A percentile compares a stretch with the other conserved stretches of the same genome.
These are phyloP conservation scores for Orestias chungarensis DNA, from an alignment of 2,797 vertebrate species.

Conservation along the genomic window DNA sequence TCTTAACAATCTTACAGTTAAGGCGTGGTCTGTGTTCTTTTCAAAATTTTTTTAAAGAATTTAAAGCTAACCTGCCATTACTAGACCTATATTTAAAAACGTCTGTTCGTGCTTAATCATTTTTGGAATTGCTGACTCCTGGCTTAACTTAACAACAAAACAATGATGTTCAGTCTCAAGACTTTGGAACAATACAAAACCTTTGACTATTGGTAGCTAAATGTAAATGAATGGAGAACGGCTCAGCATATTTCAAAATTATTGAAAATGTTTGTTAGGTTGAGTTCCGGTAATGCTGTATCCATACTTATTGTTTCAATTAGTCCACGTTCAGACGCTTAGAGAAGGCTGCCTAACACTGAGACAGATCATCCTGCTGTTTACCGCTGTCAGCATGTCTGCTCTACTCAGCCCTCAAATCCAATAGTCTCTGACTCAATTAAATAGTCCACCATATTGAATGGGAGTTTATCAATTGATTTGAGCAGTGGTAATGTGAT, in stretches of 20 bases:
- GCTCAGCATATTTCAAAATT: background rate
- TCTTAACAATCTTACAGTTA: too few species aligned
- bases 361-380: slow-evolving; percentile 80
- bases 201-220: background rate
- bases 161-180: background rate
- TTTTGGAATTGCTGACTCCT: background rate
- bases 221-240: background rate
- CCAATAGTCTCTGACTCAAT: slow-evolving; percentile 99
- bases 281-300: slow-evolving; percentile 10
- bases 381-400: slow-evolving; percentile 96
- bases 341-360: slow-evolving; percentile 33
- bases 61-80: too few species aligned
- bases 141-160: too few species aligned
- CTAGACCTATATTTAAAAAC: background rate
- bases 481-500: slow-evolving; percentile 96
- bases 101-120: background rate
- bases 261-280: background rate
- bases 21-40: too few species aligned
- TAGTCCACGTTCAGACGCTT: slow-evolving; percentile 28
- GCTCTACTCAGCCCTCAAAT: slow-evolving; percentile 88
- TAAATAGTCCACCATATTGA: slow-evolving; percentile 96
- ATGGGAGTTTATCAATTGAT: slow-evolving; percentile 99
- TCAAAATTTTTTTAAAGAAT: too few species aligned
- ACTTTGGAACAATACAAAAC: background rate
- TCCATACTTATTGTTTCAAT: slow-evolving; percentile 21